Conservation (phyloP, 64 coral and sea anemone genomes). For the Hydrozoanthus tunicans region DNA sequence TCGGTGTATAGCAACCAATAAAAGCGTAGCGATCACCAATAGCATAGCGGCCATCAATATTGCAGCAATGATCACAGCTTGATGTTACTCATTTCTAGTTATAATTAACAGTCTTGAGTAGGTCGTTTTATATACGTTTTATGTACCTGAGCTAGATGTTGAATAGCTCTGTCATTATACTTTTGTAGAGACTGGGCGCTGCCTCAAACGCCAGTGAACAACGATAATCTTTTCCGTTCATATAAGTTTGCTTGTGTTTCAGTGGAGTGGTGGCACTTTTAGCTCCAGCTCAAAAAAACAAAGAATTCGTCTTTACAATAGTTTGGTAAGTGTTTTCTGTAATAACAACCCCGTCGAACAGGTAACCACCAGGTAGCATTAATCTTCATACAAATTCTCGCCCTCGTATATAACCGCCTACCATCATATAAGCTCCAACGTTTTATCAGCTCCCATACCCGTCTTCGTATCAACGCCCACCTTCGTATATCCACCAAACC, state of each 20-base stretch:
- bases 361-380: neutral
- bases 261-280: constrained; percentile 25
- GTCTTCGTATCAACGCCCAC: too few relatives aligned
- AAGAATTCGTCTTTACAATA: constrained; percentile 50
- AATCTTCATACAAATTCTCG: neutral
- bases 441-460: too few relatives aligned
- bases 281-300: constrained; percentile 37
- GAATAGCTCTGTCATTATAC: neutral
- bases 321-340: constrained; percentile 8
- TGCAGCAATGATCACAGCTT: too few relatives aligned
- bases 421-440: too few relatives aligned
- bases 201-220: neutral
- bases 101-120: too few relatives aligned
- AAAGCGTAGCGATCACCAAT: too few relatives aligned
- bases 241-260: neutral
- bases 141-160: neutral
- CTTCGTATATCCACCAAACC: too few relatives aligned
- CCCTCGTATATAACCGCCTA: neutral
- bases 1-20: too few relatives aligned
- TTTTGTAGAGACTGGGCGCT: neutral
- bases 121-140: too few relatives aligned
- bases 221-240: neutral
- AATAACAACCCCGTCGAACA: neutral
- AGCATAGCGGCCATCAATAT: too few relatives aligned
- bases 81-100: too few relatives aligned